Base-by-base conservation (phyloP, 2,888 invertebrate genomes). In the Crioceris asparagi region DNA sequence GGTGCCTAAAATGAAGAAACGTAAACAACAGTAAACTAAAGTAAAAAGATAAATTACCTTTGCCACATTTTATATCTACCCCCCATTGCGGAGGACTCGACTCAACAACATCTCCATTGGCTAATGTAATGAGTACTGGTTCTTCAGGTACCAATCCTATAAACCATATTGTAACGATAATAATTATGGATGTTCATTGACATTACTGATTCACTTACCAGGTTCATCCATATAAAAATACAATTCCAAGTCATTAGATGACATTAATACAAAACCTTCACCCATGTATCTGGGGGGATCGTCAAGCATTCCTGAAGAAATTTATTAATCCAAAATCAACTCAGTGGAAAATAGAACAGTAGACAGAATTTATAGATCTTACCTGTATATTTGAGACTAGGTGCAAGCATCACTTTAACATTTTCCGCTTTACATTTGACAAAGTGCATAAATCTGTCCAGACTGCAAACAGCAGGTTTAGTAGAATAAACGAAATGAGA, bases 161-260 rank as follows among this genome's bases (percentile, higher is more conserved):
- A 38, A 37, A 31, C 33, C 17, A n/a, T n/a, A n/a, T n/a, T n/a
- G n/a, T n/a, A n/a, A n/a, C n/a, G n/a, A n/a, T n/a, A n/a, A n/a
- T n/a, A n/a, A n/a, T n/a, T n/a, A n/a, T n/a, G n/a, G n/a, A n/a
- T n/a, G n/a, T 21, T 21, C 6, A 21, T 7, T 21, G 10, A 21
- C 6, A 21, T 21, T 21, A 21, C 6, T 7, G 10, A 21, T 21
- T 21, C 6, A 7, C 21, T 38, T 43, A 70, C 93, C 94, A 35
- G 93, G 83, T 61, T 96, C 92, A 64, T 98, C 97, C 85, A 94
- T 91, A 57, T 93, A 94, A 65, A 92, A 94, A 63, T 94, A 94
- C 16, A 96, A 72, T 60, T 94, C 90, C 53, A 96, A 80, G 57
- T 85, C 83, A 59, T 94, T 94, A 2, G 93, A 90, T 59, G 93